phyloP scores from a whole-genome alignment of 2,797 vertebrate genomes.

The Thripadectes ignobilis region DNA sequence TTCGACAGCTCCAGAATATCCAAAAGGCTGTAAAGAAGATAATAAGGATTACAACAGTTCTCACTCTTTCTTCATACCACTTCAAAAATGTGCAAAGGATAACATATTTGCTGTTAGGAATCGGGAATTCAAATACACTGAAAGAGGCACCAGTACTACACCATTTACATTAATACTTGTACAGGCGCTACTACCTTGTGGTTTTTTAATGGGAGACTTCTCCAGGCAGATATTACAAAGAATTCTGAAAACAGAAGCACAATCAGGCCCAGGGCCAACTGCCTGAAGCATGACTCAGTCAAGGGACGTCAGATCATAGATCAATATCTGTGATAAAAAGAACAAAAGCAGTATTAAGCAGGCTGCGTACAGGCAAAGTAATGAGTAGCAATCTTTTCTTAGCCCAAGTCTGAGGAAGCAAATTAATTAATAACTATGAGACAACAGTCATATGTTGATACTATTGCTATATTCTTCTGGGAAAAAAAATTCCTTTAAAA shows the following conservation, averaged over 20 bases:
- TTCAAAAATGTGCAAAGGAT: constrained; percentile 4
- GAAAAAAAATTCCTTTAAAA: background rate
- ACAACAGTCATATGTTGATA: background rate
- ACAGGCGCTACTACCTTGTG: background rate
- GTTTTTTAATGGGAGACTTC: background rate
- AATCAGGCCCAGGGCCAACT: background rate
- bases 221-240: constrained; percentile 10
- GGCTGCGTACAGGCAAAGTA: background rate
- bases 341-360: constrained; percentile 24
- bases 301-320: constrained; percentile 8
- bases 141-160: background rate
- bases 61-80: background rate
- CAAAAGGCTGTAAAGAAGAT: background rate
- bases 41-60: background rate
- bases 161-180: background rate
- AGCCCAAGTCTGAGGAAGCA: background rate
- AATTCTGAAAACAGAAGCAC: constrained; percentile 13
- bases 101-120: background rate
- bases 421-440: background rate
- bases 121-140: background rate
- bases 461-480: background rate
- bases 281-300: background rate
- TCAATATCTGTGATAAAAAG: background rate
- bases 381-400: background rate
- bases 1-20: background rate